These are phyloP conservation scores for Stomatorhinus ivindoensis DNA, from an alignment of 2,113 vertebrate species.

Conservation along the genomic window DNA sequence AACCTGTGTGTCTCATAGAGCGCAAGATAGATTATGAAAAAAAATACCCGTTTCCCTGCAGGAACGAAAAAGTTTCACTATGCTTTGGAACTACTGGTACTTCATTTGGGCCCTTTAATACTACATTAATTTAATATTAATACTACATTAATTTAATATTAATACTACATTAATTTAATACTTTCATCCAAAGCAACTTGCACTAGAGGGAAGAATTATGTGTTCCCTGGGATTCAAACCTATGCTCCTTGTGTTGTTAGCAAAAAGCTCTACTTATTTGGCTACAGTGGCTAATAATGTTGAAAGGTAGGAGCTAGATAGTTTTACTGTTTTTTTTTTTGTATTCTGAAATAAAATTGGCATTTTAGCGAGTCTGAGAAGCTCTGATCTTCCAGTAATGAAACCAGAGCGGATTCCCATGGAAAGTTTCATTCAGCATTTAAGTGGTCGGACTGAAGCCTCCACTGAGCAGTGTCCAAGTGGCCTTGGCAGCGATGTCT, in stretches of 20 bases:
- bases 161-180: not conserved
- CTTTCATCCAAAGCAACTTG: not conserved
- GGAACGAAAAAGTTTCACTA: not conserved
- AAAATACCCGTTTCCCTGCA: too few species aligned
- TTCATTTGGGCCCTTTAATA: not conserved
- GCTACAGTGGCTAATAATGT: too few species aligned
- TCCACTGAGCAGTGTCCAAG: too few species aligned
- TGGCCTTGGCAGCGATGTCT: too few species aligned
- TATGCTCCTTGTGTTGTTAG: too few species aligned
- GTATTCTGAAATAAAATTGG: not conserved
- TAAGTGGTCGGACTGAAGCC: too few species aligned
- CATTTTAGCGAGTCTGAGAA: not conserved
- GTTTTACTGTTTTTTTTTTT: not conserved
- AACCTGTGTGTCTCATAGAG: not conserved
- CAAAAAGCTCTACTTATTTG: too few species aligned
- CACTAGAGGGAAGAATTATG: not conserved
- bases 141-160: too few species aligned
- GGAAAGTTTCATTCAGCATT: too few species aligned
- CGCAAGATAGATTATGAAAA: not conserved
- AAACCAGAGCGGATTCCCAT: too few species aligned
- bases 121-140: not conserved
- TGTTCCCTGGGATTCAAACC: too few species aligned
- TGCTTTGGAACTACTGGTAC: not conserved
- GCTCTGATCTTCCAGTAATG: not conserved
- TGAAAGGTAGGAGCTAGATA: not conserved